These are phyloP conservation scores for Xylocampa areola DNA, from an alignment of 2,888 invertebrate genomes.

Conservation along the genomic window DNA sequence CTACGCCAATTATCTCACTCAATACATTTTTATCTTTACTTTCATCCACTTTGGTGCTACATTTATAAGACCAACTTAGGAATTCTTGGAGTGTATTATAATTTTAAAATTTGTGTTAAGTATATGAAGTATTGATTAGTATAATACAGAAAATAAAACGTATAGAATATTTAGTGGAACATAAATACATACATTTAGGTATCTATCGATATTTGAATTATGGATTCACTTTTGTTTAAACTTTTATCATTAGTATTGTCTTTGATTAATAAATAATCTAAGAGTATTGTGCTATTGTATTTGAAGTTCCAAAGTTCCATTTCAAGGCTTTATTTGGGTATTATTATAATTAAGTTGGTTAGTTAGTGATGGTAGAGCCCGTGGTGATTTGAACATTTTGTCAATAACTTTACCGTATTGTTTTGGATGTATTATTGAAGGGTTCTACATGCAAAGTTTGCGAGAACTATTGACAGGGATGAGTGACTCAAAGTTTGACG, in stretches of 20 bases:
- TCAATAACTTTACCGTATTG: conserved; percentile 13
- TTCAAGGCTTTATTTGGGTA: conserved; percentile 10
- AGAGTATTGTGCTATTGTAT: conserved; percentile 5
- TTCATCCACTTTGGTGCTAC: background rate
- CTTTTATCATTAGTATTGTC: conserved; percentile 16
- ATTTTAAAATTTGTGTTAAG: no score
- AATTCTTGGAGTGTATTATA: no score
- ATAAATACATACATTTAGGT: no score
- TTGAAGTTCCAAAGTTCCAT: conserved; percentile 10
- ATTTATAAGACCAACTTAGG: no score
- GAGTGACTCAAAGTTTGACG: background rate
- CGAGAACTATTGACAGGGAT: conserved; percentile 1
- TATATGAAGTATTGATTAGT: no score
- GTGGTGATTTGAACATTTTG: conserved; percentile 22
- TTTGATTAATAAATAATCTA: no score
- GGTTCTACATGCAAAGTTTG: conserved; percentile 13
- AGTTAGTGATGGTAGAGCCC: conserved; percentile 1
- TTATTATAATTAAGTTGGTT: background rate
- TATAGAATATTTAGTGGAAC: conserved; percentile 21
- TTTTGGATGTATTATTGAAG: conserved; percentile 10
- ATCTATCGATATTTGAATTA: no score
- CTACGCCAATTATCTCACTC: conserved; percentile 42
- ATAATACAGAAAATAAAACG: no score
- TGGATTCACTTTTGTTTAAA: conserved; percentile 20
- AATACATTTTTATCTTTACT: conserved; percentile 17